Evolutionary conservation across 2,888 invertebrate species (phyloP), one percentile per base, ranked within the genome.

Genomic region (Stegophylla sp.): DNA sequence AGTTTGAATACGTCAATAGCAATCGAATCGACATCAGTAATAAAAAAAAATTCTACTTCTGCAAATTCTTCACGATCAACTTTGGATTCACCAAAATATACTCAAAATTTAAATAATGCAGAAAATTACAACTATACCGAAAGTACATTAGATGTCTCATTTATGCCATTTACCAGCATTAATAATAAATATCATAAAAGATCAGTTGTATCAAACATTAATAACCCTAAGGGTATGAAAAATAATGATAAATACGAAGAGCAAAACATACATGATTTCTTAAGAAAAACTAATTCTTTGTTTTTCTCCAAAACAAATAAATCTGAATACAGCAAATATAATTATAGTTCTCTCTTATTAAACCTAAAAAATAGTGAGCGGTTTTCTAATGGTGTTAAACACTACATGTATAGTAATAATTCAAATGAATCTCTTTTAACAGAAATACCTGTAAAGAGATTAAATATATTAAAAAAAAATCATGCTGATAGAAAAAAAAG

Each of bases 41-140:
- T 61, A 73, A 3, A 45, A 26, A 3, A 5, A 56, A 59, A 59
- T 73, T 23, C 26, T 45, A 73, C 26, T 26, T 43, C 15, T 72
- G n/a, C n/a, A n/a, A 23, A n/a, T 26, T 45, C 12, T 73, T 26
- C 3, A 13, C 26, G 10, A 7, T 43, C 43, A 26, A 45, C 23
- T 43, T 43, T 26, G 43, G 26, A 45, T 73, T 45, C n/a, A n/a
- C 45, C 2, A 3, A 59, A 41, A 61, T 73, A 59, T n/a, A 28
- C 43, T 0, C 43, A 45, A 59, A 59, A 9, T 12, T 61, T 12
- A 73, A 56, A 41, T 41, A 45, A 26, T 45, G 3, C 45, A 45
- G 1, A 13, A 26, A 61, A n/a, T 73, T 13, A 51, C 28, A 48
- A 45, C 5, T 20, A 17, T 43, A 59, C 43, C 26, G 43, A 59